Percentiles rank a stretch among this genome's conserved stretches.
These are phyloP conservation scores for Phaethornis superciliosus DNA, from an alignment of 2,113 vertebrate genomes.

Conservation along the genomic window DNA sequence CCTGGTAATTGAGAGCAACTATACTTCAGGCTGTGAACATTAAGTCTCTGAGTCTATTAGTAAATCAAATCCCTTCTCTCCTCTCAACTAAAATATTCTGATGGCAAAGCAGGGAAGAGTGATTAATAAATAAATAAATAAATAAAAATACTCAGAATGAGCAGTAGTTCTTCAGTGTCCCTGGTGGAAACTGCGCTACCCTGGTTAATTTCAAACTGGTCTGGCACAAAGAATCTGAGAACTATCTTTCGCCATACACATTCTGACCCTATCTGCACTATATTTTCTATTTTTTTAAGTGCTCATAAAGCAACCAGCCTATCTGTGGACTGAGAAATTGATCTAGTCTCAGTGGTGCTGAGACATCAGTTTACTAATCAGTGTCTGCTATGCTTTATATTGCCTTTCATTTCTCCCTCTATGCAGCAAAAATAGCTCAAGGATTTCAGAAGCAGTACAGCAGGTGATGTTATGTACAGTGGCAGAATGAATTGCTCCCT, in stretches of 20 bases:
- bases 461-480: neutral
- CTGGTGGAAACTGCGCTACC: neutral
- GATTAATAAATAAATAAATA: neutral
- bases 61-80: neutral
- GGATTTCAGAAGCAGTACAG: conserved; percentile 28
- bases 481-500: conserved; percentile 24
- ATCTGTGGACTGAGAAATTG: neutral
- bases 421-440: conserved; percentile 16
- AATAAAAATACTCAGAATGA: neutral
- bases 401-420: conserved; percentile 29
- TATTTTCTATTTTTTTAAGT: neutral
- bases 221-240: neutral
- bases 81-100: neutral
- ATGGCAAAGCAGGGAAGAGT: neutral
- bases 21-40: neutral
- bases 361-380: conserved; percentile 55
- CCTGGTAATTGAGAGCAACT: neutral
- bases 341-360: conserved; percentile 25
- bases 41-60: neutral
- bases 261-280: neutral
- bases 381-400: conserved; percentile 13
- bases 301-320: neutral
- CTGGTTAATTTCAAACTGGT: neutral
- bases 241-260: neutral
- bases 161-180: neutral